A percentile compares a stretch with the other conserved stretches of the same genome.
Conservation (phyloP, 2,888 invertebrate species). For the Amphimallon solstitiale region DNA sequence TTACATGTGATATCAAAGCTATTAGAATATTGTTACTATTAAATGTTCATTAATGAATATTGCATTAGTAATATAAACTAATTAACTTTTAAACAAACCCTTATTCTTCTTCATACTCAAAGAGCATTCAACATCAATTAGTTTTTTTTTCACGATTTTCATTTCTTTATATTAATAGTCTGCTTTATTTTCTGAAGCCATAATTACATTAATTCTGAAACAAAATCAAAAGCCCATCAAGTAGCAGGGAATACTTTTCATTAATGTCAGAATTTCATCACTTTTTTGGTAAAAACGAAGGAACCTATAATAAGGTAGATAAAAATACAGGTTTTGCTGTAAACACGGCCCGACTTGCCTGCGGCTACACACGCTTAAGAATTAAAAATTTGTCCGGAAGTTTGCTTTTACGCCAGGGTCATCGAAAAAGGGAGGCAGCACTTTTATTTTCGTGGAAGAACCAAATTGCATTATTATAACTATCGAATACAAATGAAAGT, state of each 20-base stretch:
- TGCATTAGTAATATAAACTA: not conserved
- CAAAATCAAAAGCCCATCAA: slow-evolving; percentile 42
- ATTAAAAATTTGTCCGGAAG: slow-evolving; percentile 32
- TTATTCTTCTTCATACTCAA: not conserved
- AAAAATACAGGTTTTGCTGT: slow-evolving; percentile 27
- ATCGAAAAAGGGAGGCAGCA: not conserved
- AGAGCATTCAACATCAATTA: not conserved
- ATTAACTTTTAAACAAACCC: not conserved
- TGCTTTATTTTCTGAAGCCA: slow-evolving; percentile 10
- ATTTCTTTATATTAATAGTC: slow-evolving; percentile 6
- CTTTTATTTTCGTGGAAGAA: not conserved
- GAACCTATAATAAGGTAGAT: slow-evolving; percentile 23
- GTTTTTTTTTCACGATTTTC: not conserved
- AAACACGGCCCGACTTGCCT: slow-evolving; percentile 1
- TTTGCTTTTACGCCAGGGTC: slow-evolving; percentile 10
- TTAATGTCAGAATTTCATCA: slow-evolving; percentile 44
- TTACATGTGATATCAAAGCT: too few species aligned
- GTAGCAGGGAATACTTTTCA: slow-evolving; percentile 37
- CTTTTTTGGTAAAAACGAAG: slow-evolving; percentile 36
- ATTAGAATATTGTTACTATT: too few species aligned
- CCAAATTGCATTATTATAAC: not conserved
- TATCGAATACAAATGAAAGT: not conserved
- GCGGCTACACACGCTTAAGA: slow-evolving; percentile 13
- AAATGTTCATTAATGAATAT: too few species aligned
- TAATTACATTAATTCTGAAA: slow-evolving; percentile 35